Conservation (phyloP, 1,140 invertebrate species). For the Habropoda laboriosa region DNA sequence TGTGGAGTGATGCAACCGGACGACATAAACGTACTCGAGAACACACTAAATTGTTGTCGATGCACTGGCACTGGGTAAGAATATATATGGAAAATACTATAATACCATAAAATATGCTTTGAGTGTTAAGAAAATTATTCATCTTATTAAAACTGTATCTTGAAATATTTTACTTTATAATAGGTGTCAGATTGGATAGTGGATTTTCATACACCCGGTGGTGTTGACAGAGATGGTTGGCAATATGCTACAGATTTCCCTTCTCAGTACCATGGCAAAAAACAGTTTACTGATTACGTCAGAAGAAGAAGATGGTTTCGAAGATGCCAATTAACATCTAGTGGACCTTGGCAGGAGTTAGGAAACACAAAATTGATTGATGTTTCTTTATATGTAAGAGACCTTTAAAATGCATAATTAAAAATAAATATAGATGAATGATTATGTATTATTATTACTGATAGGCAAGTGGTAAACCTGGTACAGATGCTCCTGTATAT, state of each 20-base stretch:
- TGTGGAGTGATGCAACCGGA: constrained; percentile 94
- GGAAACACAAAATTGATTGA: constrained; percentile 92
- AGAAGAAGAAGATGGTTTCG: constrained; percentile 92
- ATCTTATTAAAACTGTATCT: not conserved
- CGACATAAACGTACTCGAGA: constrained; percentile 91
- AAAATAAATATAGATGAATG: constrained; percentile 21
- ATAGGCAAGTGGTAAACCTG: constrained; percentile 71
- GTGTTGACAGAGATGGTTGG: constrained; percentile 95
- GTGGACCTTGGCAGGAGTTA: constrained; percentile 93
- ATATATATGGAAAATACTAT: not conserved
- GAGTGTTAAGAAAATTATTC: not conserved
- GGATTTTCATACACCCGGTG: constrained; percentile 93
- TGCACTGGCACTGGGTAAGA: constrained; percentile 93
- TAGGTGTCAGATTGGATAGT: constrained; percentile 94
- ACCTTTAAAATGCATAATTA: not conserved
- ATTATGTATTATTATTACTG: constrained; percentile 31
- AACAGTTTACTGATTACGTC: constrained; percentile 94
- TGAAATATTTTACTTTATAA: not conserved
- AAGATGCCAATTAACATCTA: constrained; percentile 90
- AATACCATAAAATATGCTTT: not conserved
- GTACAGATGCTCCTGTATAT: constrained; percentile 80
- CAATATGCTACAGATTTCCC: constrained; percentile 97
- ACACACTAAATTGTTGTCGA: constrained; percentile 91
- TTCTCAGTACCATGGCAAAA: constrained; percentile 90
- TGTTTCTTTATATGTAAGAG: constrained; percentile 87